Evolutionary conservation across 2,113 vertebrate genomes (phyloP).

Genomic region (Crypturellus undulatus): DNA sequence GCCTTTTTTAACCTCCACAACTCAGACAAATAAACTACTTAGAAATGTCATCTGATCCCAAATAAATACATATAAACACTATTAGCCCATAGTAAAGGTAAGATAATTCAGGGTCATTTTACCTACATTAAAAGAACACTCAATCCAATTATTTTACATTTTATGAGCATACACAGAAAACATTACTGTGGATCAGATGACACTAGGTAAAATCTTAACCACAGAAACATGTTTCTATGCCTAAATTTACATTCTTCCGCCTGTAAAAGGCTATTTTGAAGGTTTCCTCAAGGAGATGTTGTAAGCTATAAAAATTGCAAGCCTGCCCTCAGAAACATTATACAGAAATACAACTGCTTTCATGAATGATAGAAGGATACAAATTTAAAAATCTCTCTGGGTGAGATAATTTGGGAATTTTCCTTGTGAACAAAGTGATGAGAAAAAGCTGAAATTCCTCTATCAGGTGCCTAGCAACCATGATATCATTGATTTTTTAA

Average conservation of each 20-base stretch:
- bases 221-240: not conserved
- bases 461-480: not conserved
- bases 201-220: not conserved
- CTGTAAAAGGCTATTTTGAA: not conserved
- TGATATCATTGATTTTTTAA: not conserved
- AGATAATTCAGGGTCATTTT: constrained; percentile 28
- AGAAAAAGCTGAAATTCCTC: not conserved
- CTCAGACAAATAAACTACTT: not conserved
- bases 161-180: constrained; percentile 20
- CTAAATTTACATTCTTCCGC: not conserved
- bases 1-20: not conserved
- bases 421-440: not conserved
- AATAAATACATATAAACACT: not conserved
- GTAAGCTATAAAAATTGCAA: not conserved
- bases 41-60: constrained; percentile 28
- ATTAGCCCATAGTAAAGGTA: constrained; percentile 11
- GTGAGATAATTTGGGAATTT: not conserved
- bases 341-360: not conserved
- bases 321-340: not conserved
- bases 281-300: not conserved
- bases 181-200: constrained; percentile 23
- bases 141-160: constrained; percentile 31
- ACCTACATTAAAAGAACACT: constrained; percentile 52
- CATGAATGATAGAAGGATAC: not conserved
- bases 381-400: not conserved